Evolutionary conservation across 2,113 vertebrate genomes (phyloP).

Genomic region (Rostratula benghalensis): DNA sequence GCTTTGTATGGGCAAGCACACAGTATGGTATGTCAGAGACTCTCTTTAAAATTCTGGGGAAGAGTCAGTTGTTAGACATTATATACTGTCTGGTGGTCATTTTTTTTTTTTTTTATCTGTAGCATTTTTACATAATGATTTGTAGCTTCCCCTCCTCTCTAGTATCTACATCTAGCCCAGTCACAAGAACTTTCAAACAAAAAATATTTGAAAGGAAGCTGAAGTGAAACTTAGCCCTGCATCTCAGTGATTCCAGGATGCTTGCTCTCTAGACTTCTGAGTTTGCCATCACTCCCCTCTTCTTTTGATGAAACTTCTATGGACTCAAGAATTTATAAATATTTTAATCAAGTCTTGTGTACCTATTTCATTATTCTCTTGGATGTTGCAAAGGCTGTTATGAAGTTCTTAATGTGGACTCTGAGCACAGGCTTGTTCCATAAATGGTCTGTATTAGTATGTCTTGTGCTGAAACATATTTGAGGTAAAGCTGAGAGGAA

Average conservation of each 20-base stretch:
- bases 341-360: not conserved
- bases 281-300: not conserved
- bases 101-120: not conserved
- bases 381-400: not conserved
- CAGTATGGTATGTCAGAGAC: not conserved
- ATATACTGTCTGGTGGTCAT: not conserved
- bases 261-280: not conserved
- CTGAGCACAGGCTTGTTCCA: not conserved
- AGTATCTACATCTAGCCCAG: not conserved
- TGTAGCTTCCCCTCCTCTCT: not conserved
- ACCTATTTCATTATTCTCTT: not conserved
- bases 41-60: not conserved
- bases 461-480: not conserved
- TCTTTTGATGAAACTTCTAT: not conserved
- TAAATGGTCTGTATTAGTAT: not conserved
- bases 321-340: not conserved
- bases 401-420: not conserved
- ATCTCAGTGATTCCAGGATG: not conserved
- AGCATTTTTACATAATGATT: not conserved
- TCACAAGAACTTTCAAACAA: not conserved
- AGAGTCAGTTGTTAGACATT: not conserved
- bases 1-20: not conserved
- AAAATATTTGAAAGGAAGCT: not conserved
- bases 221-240: not conserved
- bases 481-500: not conserved